Percentiles rank a stretch among this genome's conserved stretches.
These are phyloP conservation scores for Elgaria multicarinata DNA, from an alignment of 2,113 vertebrate species.

Conservation along the genomic window DNA sequence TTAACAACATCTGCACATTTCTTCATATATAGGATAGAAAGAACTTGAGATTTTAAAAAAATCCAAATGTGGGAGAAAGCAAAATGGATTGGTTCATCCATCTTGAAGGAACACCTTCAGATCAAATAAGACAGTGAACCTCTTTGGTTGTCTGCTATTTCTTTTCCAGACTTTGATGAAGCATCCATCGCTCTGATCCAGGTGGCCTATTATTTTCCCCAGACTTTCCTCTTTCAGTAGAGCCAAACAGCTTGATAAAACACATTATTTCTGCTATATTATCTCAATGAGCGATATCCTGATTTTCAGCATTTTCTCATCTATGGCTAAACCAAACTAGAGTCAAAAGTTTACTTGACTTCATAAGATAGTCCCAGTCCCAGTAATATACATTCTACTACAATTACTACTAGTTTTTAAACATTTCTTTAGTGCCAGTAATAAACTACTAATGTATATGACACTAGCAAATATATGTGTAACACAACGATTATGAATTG, in stretches of 20 bases:
- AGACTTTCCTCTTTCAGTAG: constrained; percentile 30
- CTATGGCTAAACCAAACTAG: background rate
- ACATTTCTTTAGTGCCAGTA: background rate
- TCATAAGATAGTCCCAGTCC: constrained; percentile 56
- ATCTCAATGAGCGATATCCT: constrained; percentile 21
- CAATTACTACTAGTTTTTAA: background rate
- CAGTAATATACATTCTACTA: constrained; percentile 60
- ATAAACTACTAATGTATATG: background rate
- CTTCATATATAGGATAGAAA: too few relatives aligned
- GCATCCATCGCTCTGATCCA: too few relatives aligned
- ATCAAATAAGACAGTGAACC: background rate
- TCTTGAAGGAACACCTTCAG: constrained; percentile 1
- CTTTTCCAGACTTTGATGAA: background rate
- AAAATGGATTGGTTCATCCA: too few relatives aligned
- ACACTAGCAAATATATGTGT: background rate
- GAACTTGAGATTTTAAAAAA: too few relatives aligned
- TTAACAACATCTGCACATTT: too few relatives aligned
- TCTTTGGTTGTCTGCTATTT: background rate
- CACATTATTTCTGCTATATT: background rate
- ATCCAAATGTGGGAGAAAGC: too few relatives aligned
- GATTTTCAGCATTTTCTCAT: constrained; percentile 27
- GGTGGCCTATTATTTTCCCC: background rate
- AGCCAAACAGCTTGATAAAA: background rate
- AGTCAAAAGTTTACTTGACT: constrained; percentile 36
- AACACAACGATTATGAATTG: constrained; percentile 50